These are phyloP conservation scores for Ips typographus DNA, from an alignment of 1,140 invertebrate genomes.

Conservation along the genomic window DNA sequence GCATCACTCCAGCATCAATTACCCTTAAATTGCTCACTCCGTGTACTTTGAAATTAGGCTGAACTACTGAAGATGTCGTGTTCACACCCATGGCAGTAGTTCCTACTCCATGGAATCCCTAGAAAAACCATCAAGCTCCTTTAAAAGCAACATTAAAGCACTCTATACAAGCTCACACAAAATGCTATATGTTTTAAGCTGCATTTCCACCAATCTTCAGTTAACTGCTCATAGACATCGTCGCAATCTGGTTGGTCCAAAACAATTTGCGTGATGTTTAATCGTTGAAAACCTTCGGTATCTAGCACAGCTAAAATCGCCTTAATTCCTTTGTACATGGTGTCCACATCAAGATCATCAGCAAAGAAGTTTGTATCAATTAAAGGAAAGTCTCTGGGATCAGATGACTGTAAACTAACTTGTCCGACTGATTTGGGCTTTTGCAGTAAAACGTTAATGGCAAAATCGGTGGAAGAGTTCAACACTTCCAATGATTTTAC, in stretches of 20 bases:
- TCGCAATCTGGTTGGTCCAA: slow-evolving; percentile 7
- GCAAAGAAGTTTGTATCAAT: slow-evolving; percentile 77
- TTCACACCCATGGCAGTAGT: slow-evolving; percentile 63
- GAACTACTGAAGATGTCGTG: slow-evolving; percentile 52
- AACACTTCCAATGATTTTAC: slow-evolving; percentile 17
- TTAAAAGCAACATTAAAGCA: neutral
- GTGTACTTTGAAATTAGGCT: slow-evolving; percentile 51
- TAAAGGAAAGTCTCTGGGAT: slow-evolving; percentile 75
- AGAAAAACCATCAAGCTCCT: neutral
- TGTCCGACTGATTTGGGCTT: slow-evolving; percentile 73
- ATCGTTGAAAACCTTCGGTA: slow-evolving; percentile 55
- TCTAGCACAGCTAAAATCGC: slow-evolving; percentile 51
- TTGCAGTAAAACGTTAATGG: slow-evolving; percentile 60
- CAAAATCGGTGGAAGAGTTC: slow-evolving; percentile 38
- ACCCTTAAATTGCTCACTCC: slow-evolving; percentile 54
- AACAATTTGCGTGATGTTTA: slow-evolving; percentile 47
- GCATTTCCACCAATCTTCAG: slow-evolving; percentile 31
- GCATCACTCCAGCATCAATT: slow-evolving; percentile 51
- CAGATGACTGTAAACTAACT: slow-evolving; percentile 64
- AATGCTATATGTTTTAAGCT: neutral
- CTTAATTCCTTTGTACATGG: slow-evolving; percentile 56
- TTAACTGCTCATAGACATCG: neutral
- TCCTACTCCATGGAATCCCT: slow-evolving; percentile 56
- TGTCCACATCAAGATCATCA: slow-evolving; percentile 56
- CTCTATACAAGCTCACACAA: neutral